Conservation (phyloP, 1,140 invertebrate species). For the Lasaia peninsularis region DNA sequence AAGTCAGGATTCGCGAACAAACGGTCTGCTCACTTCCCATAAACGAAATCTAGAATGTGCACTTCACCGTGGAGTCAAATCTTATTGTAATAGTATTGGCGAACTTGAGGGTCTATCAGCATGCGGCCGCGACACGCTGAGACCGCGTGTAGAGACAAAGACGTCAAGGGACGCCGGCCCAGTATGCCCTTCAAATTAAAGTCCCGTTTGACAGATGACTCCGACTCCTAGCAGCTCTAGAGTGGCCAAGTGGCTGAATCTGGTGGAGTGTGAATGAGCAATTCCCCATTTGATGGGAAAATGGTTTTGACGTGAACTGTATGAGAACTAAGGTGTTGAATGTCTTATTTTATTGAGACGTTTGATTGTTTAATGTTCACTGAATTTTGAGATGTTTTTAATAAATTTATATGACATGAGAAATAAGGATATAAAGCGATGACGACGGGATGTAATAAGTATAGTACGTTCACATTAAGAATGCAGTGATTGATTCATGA, state of each 20-base stretch:
- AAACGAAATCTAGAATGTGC: constrained; percentile 65
- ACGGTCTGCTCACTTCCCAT: constrained; percentile 58
- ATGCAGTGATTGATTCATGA: too few relatives aligned
- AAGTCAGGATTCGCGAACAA: constrained; percentile 42
- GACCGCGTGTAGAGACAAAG: constrained; percentile 53
- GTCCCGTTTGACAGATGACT: constrained; percentile 61
- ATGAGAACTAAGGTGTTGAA: constrained; percentile 27
- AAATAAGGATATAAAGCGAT: neutral
- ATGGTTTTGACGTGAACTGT: constrained; percentile 25
- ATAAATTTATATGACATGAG: neutral
- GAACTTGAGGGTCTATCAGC: constrained; percentile 36
- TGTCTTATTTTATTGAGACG: neutral
- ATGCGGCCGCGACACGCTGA: constrained; percentile 40
- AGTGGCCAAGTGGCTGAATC: constrained; percentile 45
- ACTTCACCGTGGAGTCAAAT: constrained; percentile 61
- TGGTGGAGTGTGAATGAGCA: constrained; percentile 66
- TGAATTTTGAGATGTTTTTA: constrained; percentile 16
- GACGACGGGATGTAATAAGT: neutral
- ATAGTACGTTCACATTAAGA: too few relatives aligned
- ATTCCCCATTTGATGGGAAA: constrained; percentile 59
- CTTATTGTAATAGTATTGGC: constrained; percentile 41
- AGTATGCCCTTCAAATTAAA: constrained; percentile 43
- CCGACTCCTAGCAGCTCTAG: constrained; percentile 49
- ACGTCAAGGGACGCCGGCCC: constrained; percentile 47
- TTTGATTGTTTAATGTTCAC: constrained; percentile 7